phyloP scores from a whole-genome alignment of 1,140 invertebrate genomes.

The Sitobion miscanthi region DNA sequence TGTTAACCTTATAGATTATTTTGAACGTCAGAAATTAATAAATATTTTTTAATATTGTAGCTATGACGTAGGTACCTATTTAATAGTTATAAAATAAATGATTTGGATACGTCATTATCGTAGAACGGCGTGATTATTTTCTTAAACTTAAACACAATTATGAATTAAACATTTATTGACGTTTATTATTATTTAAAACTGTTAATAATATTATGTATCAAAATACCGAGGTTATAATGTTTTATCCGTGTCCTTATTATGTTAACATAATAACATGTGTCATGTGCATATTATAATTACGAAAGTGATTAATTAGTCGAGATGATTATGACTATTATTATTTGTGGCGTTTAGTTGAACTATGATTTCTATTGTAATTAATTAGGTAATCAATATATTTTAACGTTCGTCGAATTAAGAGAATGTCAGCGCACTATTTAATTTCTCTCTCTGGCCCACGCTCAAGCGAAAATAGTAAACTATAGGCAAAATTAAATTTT shows the following conservation, averaged over 20 bases:
- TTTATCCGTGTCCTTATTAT: neutral
- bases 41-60: neutral
- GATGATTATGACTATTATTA: neutral
- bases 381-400: neutral
- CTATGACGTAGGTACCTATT: neutral
- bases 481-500: no score
- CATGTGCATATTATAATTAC: neutral
- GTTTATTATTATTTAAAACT: neutral
- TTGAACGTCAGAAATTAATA: neutral
- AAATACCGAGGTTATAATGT: neutral
- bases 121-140: neutral
- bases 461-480: no score
- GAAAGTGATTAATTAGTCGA: neutral
- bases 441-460: no score
- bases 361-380: neutral
- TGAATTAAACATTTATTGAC: neutral
- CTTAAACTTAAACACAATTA: neutral
- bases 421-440: no score
- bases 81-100: neutral
- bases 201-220: no score
- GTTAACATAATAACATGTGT: neutral
- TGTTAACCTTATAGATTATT: constrained; percentile 6
- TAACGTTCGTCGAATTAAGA: neutral
- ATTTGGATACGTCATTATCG: neutral
- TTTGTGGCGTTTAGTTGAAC: neutral